These are phyloP conservation scores for Acanthosoma haemorrhoidale DNA, from an alignment of 2,888 invertebrate species.

Conservation along the genomic window DNA sequence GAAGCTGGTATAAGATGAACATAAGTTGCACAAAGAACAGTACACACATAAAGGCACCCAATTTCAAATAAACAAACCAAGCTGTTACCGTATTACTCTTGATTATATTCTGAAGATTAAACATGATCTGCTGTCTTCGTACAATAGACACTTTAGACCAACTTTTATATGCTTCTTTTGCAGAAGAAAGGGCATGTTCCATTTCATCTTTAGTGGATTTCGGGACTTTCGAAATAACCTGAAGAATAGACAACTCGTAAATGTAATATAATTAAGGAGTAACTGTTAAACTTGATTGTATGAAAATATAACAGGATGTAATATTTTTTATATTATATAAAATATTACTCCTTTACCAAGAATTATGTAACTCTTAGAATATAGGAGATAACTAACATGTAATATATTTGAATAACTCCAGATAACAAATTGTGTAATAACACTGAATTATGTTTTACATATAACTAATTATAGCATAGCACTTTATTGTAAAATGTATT, in stretches of 20 bases:
- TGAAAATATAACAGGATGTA: background rate
- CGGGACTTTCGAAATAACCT: slow-evolving; percentile 70
- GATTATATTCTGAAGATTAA: slow-evolving; percentile 72
- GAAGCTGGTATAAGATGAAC: too few species aligned
- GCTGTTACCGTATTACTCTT: slow-evolving; percentile 67
- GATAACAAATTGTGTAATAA: too few species aligned
- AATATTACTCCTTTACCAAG: background rate
- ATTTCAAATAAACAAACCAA: too few species aligned
- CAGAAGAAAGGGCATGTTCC: slow-evolving; percentile 78
- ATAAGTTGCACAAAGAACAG: too few species aligned
- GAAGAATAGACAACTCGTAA: slow-evolving; percentile 28
- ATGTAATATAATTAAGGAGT: too few species aligned
- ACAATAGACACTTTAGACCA: slow-evolving; percentile 92
- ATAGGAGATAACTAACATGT: too few species aligned
- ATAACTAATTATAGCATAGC: too few species aligned
- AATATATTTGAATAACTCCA: too few species aligned
- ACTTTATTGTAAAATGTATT: too few species aligned
- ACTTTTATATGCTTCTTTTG: slow-evolving; percentile 65
- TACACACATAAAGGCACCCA: too few species aligned
- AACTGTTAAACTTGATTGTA: too few species aligned
- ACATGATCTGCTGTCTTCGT: slow-evolving; percentile 86
- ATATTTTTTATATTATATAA: background rate
- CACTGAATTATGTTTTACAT: too few species aligned
- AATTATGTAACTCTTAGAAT: background rate
- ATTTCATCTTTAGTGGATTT: slow-evolving; percentile 84